phyloP scores from a whole-genome alignment of 2,797 vertebrate species.

The Naso thynnoides region DNA sequence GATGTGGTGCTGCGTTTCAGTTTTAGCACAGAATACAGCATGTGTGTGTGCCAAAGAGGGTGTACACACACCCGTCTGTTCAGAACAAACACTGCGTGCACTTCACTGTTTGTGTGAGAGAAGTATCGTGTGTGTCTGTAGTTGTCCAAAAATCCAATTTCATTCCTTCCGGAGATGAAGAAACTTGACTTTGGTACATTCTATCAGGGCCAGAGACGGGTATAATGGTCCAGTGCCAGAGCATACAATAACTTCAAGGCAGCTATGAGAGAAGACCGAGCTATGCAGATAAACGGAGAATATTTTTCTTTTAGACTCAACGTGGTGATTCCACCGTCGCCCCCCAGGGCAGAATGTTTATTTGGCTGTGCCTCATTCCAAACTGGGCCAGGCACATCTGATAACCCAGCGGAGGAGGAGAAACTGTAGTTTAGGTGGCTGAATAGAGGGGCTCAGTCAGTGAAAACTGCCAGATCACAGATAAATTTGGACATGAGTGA shows the following conservation, averaged over 20 bases:
- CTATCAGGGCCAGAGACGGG: constrained; percentile 25
- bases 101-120: constrained; percentile 22
- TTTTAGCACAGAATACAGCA: constrained; percentile 1
- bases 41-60: background rate
- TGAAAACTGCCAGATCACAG: constrained; percentile 61
- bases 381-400: constrained; percentile 72
- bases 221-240: constrained; percentile 49
- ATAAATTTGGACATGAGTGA: constrained; percentile 59
- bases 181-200: constrained; percentile 33
- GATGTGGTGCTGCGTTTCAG: constrained; percentile 23
- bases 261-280: constrained; percentile 39
- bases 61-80: background rate
- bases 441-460: constrained; percentile 41
- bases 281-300: constrained; percentile 58
- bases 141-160: constrained; percentile 31
- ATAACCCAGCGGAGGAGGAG: constrained; percentile 68
- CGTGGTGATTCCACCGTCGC: constrained; percentile 51
- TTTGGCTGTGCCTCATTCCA: constrained; percentile 73
- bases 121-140: constrained; percentile 36
- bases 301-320: constrained; percentile 67
- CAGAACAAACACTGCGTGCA: constrained; percentile 4
- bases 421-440: constrained; percentile 48
- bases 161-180: constrained; percentile 37
- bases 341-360: constrained; percentile 69
- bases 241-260: constrained; percentile 66